Conservation (phyloP, 2,113 vertebrate genomes). For the Catagonus wagneri region DNA sequence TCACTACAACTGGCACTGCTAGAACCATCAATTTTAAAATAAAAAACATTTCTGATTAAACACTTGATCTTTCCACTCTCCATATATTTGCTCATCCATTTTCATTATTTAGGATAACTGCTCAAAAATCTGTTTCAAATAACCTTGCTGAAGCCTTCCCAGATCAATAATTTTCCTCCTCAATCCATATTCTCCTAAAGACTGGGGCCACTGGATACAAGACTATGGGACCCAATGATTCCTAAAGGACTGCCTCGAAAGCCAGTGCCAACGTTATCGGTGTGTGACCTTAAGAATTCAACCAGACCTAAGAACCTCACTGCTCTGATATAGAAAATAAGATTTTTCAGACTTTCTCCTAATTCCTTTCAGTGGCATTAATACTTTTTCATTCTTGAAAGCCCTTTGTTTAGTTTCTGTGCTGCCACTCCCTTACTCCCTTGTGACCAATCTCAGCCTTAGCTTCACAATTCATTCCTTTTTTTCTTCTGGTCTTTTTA, state of each 20-base stretch:
- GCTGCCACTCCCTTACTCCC: not conserved
- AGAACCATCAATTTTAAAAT: not conserved
- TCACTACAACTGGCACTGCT: not conserved
- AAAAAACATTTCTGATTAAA: constrained; percentile 17
- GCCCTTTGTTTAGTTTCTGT: not conserved
- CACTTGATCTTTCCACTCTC: not conserved
- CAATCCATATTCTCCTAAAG: not conserved
- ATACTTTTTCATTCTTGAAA: not conserved
- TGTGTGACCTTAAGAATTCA: not conserved
- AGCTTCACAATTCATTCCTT: not conserved
- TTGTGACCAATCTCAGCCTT: not conserved
- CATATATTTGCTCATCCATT: not conserved
- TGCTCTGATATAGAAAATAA: not conserved
- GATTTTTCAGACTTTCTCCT: not conserved
- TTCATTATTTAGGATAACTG: not conserved
- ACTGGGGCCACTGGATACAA: not conserved
- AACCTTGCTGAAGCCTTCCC: not conserved
- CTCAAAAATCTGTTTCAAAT: not conserved
- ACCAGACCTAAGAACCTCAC: not conserved
- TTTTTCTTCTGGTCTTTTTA: too few species aligned
- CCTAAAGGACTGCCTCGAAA: not conserved
- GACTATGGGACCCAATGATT: not conserved
- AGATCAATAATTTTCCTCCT: not conserved
- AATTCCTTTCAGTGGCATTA: not conserved
- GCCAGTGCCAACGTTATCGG: not conserved